Conservation (phyloP, 2,797 vertebrate genomes). For the Microctenopoma lineatum region DNA sequence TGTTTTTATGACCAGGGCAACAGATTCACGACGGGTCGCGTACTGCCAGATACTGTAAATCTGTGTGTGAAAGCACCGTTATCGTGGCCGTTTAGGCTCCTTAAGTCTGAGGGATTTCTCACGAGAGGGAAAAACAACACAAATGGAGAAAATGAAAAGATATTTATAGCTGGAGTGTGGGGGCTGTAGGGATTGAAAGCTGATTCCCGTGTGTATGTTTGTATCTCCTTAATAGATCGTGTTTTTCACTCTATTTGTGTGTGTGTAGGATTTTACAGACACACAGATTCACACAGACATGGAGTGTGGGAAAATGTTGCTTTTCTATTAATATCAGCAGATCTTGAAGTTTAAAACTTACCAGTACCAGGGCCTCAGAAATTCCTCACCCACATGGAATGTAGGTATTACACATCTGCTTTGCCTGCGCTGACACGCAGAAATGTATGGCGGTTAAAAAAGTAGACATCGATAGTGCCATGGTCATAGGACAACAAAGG, state of each 20-base stretch:
- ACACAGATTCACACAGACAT: slow-evolving; percentile 14
- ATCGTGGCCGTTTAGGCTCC: neutral
- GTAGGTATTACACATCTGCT: neutral
- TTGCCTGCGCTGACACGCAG: neutral
- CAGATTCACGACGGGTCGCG: too few species aligned
- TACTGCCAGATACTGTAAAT: too few species aligned
- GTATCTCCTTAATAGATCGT: slow-evolving; percentile 33
- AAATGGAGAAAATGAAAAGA: slow-evolving; percentile 45
- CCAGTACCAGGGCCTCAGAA: neutral
- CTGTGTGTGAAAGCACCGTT: neutral
- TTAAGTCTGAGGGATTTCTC: slow-evolving; percentile 39
- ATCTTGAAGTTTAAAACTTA: too few species aligned
- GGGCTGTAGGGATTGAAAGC: slow-evolving; percentile 51
- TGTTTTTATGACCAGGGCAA: too few species aligned
- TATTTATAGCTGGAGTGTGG: slow-evolving; percentile 76
- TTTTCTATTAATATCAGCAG: slow-evolving; percentile 50
- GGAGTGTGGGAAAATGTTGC: slow-evolving; percentile 63
- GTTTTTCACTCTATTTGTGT: neutral
- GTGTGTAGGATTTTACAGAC: neutral
- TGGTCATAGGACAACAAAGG: too few species aligned
- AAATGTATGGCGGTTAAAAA: neutral
- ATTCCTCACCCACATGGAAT: neutral
- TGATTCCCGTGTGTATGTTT: slow-evolving; percentile 27
- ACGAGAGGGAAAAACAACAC: slow-evolving; percentile 44
- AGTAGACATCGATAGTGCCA: neutral